Evolutionary conservation across 2,797 vertebrate genomes (phyloP), one percentile per base, ranked within the genome.

Genomic region (Phrynocephalus forsythii): DNA sequence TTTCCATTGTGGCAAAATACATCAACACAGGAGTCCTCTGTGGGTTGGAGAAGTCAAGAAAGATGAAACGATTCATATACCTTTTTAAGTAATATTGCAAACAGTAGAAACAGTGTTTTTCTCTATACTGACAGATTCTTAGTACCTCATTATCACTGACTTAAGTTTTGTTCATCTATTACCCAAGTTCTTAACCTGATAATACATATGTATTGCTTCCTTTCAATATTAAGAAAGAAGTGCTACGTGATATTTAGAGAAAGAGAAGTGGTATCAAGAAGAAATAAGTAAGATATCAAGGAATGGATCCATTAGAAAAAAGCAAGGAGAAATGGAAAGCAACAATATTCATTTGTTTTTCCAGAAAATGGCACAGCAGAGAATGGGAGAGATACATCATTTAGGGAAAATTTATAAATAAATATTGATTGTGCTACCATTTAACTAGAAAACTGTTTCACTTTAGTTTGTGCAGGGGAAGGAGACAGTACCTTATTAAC

Each of bases 251-350:
- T 78, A 87, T 56, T 22, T 30, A 77, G 85, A 85, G 72, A 52
- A 92, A 77, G 15, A 91, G 79, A 30, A 79, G 80, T 91, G 79
- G 87, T 88, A 52, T 82, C 60, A 92, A 3, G 33, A 88, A 88
- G 84, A 0, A 20, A 91, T 89, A 18, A 86, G 38, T 10, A 83
- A 83, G 4, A 6, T 91, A 87, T 86, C 56, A 87, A 16, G 33
- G 63, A 92, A 89, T 15, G 48, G 78, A 68, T 44, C 11, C 2
- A 71, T 84, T 87, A 89, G 87, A 90, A 72, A 82, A 13, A 63
- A 91, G 30, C 1, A 90, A 77, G 3, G 7, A 90, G 78, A 50
- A 67, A 66, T 78, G 75, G 73, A 10, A 11, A 38, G 13, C 6
- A 82, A 26, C 20, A 67, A 75, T 87, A 73, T 6, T 24, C 85